Base-by-base conservation (phyloP, 2,113 vertebrate genomes). In the Psilopogon haemacephalus region DNA sequence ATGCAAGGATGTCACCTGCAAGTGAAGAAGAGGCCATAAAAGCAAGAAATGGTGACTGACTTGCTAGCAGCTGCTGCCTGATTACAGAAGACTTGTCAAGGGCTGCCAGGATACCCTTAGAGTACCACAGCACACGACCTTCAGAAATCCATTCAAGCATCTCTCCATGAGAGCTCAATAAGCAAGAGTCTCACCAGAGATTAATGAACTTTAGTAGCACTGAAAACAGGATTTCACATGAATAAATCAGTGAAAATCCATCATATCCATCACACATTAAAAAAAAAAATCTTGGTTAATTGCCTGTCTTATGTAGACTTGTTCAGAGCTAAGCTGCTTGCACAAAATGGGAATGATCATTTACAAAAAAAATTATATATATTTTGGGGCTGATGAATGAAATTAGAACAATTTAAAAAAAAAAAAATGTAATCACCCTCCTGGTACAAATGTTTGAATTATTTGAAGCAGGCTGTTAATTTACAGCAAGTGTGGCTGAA, bases 231-330 rank as follows among this genome's bases (percentile, higher is more conserved):
- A 77, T 55, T 63, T 74, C 42, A 55, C n/a, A 40, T 8, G 5
- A 87, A 65, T 46, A 5, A 64, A 78, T 75, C 62, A 0, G n/a
- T 0, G 0, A 19, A 80, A 79, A 76, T 21, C 10, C 28, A 73
- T 23, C 8, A 26, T 15, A 70, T 1, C 42, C 16, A 6, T 40
- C 37, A 44, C 19, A 44, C 44, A 44, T 44, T 44, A 17, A 17
- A 44, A 44, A 44, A 44, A 19, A 2, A 19, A 68, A 72, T 33
- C 2, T 11, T 67, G 35, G 15, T 15, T 55, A 37, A 10, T 38
- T 79, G 40, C 6, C 44, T 40, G 2, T n/a, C n/a, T n/a, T n/a
- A n/a, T n/a, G n/a, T n/a, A n/a, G n/a, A n/a, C n/a, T n/a, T n/a
- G n/a, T n/a, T n/a, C n/a, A n/a, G n/a, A n/a, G n/a, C n/a, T n/a